These are phyloP conservation scores for Drosophila sp. DNA, from an alignment of 1,140 invertebrate genomes.

Conservation along the genomic window DNA sequence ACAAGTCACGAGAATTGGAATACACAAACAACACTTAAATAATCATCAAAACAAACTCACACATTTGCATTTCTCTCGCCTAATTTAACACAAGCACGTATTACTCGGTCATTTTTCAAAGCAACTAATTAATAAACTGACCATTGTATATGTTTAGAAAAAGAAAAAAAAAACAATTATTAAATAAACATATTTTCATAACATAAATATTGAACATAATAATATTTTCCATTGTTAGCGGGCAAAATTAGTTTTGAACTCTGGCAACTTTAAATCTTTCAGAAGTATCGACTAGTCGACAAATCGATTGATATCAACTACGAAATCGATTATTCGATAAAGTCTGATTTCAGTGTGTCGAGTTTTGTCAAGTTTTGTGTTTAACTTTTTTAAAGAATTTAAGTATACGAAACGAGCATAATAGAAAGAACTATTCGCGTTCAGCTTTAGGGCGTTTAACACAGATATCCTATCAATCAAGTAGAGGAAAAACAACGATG, in stretches of 20 bases:
- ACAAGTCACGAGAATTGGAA: conserved; percentile 35
- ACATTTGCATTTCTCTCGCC: conserved; percentile 58
- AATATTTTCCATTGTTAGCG: conserved; percentile 18
- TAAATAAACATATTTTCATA: conserved; percentile 62
- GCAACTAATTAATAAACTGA: conserved; percentile 56
- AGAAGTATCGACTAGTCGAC: not conserved
- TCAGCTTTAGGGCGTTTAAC: too few relatives aligned
- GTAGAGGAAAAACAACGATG: too few relatives aligned
- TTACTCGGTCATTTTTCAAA: conserved; percentile 62
- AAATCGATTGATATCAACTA: not conserved
- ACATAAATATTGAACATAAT: conserved; percentile 23
- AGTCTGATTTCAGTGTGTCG: not conserved
- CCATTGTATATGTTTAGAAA: conserved; percentile 69
- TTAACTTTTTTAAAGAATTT: conserved; percentile 30
- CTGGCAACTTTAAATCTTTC: conserved; percentile 11
- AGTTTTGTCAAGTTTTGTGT: not conserved
- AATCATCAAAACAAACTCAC: conserved; percentile 46
- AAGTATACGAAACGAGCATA: not conserved
- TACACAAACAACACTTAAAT: conserved; percentile 29
- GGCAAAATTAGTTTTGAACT: not conserved
- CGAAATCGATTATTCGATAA: not conserved
- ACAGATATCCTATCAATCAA: too few relatives aligned
- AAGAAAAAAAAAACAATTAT: conserved; percentile 40
- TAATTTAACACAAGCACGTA: conserved; percentile 72
- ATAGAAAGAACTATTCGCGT: too few relatives aligned